Conservation (phyloP, 2,888 invertebrate species). For the Nephrotoma appendiculata region DNA sequence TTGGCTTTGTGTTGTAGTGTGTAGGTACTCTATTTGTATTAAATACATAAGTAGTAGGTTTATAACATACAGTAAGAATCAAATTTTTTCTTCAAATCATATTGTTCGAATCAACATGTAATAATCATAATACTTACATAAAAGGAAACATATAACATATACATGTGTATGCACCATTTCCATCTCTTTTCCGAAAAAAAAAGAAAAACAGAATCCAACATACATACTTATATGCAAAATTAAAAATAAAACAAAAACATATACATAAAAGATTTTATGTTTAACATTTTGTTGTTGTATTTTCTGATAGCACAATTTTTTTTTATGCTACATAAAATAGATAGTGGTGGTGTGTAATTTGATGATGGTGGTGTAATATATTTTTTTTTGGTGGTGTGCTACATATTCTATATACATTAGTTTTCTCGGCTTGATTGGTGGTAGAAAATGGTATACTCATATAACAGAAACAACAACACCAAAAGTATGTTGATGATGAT, state of each 20-base stretch:
- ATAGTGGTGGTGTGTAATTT: neutral
- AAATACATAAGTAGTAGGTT: neutral
- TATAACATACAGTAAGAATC: neutral
- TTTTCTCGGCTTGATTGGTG: neutral
- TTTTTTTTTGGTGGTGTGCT: neutral
- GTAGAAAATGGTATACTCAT: neutral
- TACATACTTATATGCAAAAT: neutral
- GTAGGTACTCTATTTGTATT: neutral
- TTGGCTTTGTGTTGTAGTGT: neutral
- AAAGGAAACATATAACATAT: neutral
- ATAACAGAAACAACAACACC: neutral
- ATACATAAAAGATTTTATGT: neutral
- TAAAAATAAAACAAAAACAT: neutral
- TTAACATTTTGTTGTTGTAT: neutral
- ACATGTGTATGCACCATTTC: neutral
- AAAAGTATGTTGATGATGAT: neutral
- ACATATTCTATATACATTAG: neutral
- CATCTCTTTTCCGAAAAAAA: neutral
- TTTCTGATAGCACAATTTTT: neutral
- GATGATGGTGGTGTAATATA: neutral
- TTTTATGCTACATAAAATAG: neutral
- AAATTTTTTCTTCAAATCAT: neutral
- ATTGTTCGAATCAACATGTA: neutral
- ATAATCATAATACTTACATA: neutral
- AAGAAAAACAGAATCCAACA: neutral